phyloP scores from a whole-genome alignment of 2,797 vertebrate genomes.

The Acipenser ruthenus region DNA sequence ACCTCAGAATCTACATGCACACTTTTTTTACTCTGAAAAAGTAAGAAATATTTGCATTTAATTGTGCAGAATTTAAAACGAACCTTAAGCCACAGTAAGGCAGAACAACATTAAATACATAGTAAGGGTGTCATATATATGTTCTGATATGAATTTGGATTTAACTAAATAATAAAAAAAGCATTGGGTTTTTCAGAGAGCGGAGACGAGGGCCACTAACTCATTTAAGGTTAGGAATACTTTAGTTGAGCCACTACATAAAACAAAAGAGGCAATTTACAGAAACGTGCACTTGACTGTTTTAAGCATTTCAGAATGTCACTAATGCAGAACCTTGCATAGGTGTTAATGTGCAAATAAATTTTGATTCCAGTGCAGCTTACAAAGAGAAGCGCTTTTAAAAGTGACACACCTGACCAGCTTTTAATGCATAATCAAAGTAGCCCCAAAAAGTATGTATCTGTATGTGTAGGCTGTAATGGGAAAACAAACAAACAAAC shows the following conservation, averaged over 20 bases:
- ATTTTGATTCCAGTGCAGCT: not conserved
- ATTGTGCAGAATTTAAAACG: slow-evolving; percentile 15
- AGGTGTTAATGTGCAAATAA: not conserved
- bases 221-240: slow-evolving; percentile 75
- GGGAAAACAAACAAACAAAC: too few relatives aligned
- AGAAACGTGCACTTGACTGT: slow-evolving; percentile 40
- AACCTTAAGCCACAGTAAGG: slow-evolving; percentile 21
- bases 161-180: slow-evolving; percentile 72
- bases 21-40: too few relatives aligned
- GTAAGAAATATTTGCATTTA: too few relatives aligned
- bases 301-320: not conserved
- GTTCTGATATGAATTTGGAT: slow-evolving; percentile 60
- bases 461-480: too few relatives aligned
- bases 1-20: too few relatives aligned
- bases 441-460: not conserved
- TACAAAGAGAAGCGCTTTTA: not conserved
- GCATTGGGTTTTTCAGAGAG: slow-evolving; percentile 75
- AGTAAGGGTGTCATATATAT: slow-evolving; percentile 66
- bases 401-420: slow-evolving; percentile 12
- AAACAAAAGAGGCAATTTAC: slow-evolving; percentile 53
- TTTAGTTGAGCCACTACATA: slow-evolving; percentile 65
- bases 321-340: slow-evolving; percentile 9
- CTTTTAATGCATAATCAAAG: slow-evolving; percentile 36
- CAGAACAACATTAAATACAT: slow-evolving; percentile 37
- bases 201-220: slow-evolving; percentile 68